These are phyloP conservation scores for Melanophora roralis DNA, from an alignment of 2,888 invertebrate species.

Conservation along the genomic window DNA sequence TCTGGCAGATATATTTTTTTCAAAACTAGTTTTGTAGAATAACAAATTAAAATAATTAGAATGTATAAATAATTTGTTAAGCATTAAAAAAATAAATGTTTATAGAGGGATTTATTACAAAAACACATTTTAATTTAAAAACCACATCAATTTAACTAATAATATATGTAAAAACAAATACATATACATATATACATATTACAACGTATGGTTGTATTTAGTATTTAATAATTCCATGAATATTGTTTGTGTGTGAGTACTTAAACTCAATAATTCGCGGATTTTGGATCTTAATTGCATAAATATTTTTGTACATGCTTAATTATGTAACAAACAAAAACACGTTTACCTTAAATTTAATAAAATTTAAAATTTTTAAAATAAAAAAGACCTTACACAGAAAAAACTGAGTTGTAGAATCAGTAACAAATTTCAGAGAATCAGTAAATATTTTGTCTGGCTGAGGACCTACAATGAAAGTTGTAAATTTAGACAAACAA, in stretches of 20 bases:
- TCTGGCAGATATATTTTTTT: too few relatives aligned
- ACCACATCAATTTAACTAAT: constrained; percentile 54
- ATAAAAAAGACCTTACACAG: too few relatives aligned
- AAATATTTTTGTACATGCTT: constrained; percentile 63
- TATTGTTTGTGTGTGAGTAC: background rate
- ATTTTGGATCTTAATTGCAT: constrained; percentile 64
- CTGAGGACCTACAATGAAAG: too few relatives aligned
- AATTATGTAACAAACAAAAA: constrained; percentile 64
- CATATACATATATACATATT: background rate
- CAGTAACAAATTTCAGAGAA: too few relatives aligned
- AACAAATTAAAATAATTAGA: too few relatives aligned
- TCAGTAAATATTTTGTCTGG: too few relatives aligned
- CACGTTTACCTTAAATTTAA: too few relatives aligned
- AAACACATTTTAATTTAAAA: constrained; percentile 23
- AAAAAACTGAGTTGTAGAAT: too few relatives aligned
- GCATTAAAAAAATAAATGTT: too few relatives aligned
- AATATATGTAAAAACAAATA: constrained; percentile 26
- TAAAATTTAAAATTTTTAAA: background rate
- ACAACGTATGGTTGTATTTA: background rate
- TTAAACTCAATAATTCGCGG: constrained; percentile 47
- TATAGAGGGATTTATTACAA: background rate
- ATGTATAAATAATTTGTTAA: too few relatives aligned
- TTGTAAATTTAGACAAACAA: too few relatives aligned
- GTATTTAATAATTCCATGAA: background rate
- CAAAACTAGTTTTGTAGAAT: too few relatives aligned